Percentiles rank a stretch among this genome's conserved stretches.
phyloP scores from a whole-genome alignment of 1,140 invertebrate species.

The Adoxophyes honmai region DNA sequence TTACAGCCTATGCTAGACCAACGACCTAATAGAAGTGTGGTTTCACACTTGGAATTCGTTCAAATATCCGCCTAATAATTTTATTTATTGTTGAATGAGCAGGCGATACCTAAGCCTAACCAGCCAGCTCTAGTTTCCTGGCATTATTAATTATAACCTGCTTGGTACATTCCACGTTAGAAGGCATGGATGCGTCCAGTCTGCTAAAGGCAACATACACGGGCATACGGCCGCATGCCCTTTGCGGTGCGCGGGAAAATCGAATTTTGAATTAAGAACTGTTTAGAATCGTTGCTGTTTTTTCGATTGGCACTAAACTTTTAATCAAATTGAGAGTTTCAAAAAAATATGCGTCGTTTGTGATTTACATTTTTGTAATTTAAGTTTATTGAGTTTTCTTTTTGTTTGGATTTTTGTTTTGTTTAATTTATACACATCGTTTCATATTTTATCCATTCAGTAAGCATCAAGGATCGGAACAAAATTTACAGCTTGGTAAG shows the following conservation, averaged over 20 bases:
- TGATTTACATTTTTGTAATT: no score
- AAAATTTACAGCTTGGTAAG: no score
- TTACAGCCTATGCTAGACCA: background rate
- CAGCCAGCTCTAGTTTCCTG: conserved; percentile 32
- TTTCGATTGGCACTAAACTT: no score
- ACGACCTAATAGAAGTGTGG: background rate
- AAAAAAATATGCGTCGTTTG: no score
- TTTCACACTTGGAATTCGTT: background rate
- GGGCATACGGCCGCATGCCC: conserved; percentile 32
- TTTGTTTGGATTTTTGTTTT: no score
- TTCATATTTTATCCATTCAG: no score
- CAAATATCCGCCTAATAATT: background rate
- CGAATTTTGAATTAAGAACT: background rate
- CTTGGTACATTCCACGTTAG: conserved; percentile 34
- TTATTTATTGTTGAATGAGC: conserved; percentile 22
- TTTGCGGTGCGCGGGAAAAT: conserved; percentile 17
- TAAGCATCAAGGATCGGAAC: no score
- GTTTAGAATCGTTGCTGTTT: no score
- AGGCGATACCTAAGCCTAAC: conserved; percentile 27
- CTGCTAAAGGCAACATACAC: conserved; percentile 42
- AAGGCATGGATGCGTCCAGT: conserved; percentile 52
- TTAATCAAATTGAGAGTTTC: no score
- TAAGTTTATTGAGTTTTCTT: no score
- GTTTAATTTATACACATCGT: no score
- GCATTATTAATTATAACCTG: conserved; percentile 33